Percentiles rank a stretch among this genome's conserved stretches.
phyloP scores from a whole-genome alignment of 1,140 invertebrate genomes.

The Papilio helenus region DNA sequence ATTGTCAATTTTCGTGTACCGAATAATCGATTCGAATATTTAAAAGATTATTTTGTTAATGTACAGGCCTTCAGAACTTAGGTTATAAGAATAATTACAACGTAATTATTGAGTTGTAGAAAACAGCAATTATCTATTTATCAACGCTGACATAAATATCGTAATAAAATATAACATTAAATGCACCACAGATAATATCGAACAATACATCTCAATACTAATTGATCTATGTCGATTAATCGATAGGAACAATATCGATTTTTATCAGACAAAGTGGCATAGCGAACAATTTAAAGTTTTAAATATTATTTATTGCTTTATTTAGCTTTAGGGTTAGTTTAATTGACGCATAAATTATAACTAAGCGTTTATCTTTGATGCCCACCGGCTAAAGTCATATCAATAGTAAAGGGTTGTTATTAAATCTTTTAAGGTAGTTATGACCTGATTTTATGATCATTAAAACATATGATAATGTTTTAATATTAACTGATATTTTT shows the following conservation, averaged over 20 bases:
- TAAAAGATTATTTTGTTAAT: neutral
- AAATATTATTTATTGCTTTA: conserved; percentile 32
- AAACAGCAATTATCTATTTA: conserved; percentile 38
- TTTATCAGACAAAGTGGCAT: conserved; percentile 34
- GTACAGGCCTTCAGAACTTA: neutral
- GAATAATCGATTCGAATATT: too few relatives aligned
- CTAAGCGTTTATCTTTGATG: conserved; percentile 30
- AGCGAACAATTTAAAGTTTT: conserved; percentile 9
- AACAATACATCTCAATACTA: conserved; percentile 36
- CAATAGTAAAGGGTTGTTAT: conserved; percentile 28
- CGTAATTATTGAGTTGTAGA: neutral
- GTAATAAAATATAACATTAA: conserved; percentile 33
- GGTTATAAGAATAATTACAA: conserved; percentile 6
- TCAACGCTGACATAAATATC: conserved; percentile 35
- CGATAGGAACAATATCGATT: conserved; percentile 32
- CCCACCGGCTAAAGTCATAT: conserved; percentile 30
- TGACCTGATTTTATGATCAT: conserved; percentile 9
- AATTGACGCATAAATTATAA: conserved; percentile 34
- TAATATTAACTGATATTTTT: neutral
- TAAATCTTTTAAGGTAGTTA: neutral
- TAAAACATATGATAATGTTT: neutral
- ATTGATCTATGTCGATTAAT: conserved; percentile 35
- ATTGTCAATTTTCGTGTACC: too few relatives aligned
- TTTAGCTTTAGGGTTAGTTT: conserved; percentile 35
- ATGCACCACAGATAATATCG: conserved; percentile 17